Conservation (phyloP, 2,888 invertebrate genomes). For the Schizotus pectinicornis region DNA sequence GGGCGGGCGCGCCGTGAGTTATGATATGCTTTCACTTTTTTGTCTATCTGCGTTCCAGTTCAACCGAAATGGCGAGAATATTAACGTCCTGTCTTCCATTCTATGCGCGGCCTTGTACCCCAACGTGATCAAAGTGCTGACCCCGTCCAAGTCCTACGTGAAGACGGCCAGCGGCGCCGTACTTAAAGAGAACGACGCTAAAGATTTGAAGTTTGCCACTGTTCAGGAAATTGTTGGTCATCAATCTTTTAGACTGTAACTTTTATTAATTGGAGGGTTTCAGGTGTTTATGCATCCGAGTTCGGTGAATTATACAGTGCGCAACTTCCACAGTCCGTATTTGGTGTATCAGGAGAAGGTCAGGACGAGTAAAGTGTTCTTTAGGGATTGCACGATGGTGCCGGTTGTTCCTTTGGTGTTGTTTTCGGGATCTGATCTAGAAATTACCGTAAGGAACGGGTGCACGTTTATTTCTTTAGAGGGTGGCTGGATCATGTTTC, state of each 20-base stretch:
- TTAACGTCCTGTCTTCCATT: constrained; percentile 78
- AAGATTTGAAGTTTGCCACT: constrained; percentile 77
- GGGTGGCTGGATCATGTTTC: constrained; percentile 83
- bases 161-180: constrained; percentile 77
- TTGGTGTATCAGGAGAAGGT: constrained; percentile 85
- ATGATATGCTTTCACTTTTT: background rate
- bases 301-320: constrained; percentile 72
- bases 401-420: constrained; percentile 75
- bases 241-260: constrained; percentile 4
- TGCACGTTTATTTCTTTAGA: constrained; percentile 76
- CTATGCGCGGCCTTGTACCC: constrained; percentile 93
- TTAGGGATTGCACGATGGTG: constrained; percentile 82
- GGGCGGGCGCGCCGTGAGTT: background rate
- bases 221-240: constrained; percentile 70
- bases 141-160: constrained; percentile 79
- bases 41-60: constrained; percentile 60
- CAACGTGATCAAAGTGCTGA: constrained; percentile 84
- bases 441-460: constrained; percentile 75
- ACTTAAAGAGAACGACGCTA: constrained; percentile 72
- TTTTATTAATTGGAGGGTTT: constrained; percentile 24
- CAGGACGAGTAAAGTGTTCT: constrained; percentile 78
- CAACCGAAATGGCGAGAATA: constrained; percentile 77
- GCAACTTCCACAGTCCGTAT: constrained; percentile 75
- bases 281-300: constrained; percentile 73
- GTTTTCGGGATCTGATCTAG: constrained; percentile 75